Evolutionary conservation across 2,888 invertebrate species (phyloP).

Genomic region (Saturnia japonica): DNA sequence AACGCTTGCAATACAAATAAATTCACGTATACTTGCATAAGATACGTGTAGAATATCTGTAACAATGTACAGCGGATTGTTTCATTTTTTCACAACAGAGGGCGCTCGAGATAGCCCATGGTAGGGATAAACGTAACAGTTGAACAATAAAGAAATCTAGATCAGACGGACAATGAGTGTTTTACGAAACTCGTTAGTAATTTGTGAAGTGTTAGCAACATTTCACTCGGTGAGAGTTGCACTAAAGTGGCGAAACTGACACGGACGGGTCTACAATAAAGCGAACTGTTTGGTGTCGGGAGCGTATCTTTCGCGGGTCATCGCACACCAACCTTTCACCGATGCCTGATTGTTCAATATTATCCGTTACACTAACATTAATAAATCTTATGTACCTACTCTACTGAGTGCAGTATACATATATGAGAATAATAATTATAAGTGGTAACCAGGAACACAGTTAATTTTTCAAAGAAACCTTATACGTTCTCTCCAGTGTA

Average conservation of each 20-base stretch:
- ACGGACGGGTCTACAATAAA: constrained; percentile 60
- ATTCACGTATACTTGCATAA: constrained; percentile 16
- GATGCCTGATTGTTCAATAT: constrained; percentile 21
- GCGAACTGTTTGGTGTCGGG: constrained; percentile 47
- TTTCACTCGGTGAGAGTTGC: constrained; percentile 71
- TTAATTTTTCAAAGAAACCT: not conserved
- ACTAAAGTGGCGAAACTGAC: constrained; percentile 73
- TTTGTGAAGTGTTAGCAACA: constrained; percentile 67
- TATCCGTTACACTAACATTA: constrained; percentile 20
- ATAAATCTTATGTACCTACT: too few relatives aligned
- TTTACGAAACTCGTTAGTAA: constrained; percentile 73
- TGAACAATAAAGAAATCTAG: constrained; percentile 68
- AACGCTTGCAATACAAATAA: constrained; percentile 9
- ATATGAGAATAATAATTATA: not conserved
- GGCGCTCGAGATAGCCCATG: constrained; percentile 50
- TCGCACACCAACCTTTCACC: constrained; percentile 70
- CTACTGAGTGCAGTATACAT: constrained; percentile 1
- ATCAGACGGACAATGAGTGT: constrained; percentile 72
- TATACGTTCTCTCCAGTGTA: not conserved
- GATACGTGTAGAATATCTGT: constrained; percentile 4
- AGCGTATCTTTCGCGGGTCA: constrained; percentile 59
- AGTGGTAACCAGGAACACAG: not conserved
- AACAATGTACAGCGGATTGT: constrained; percentile 13
- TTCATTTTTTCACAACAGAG: constrained; percentile 42
- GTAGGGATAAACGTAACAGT: constrained; percentile 49